Evolutionary conservation across 1,140 invertebrate species (phyloP).

Genomic region (Tetramorium simillimum): DNA sequence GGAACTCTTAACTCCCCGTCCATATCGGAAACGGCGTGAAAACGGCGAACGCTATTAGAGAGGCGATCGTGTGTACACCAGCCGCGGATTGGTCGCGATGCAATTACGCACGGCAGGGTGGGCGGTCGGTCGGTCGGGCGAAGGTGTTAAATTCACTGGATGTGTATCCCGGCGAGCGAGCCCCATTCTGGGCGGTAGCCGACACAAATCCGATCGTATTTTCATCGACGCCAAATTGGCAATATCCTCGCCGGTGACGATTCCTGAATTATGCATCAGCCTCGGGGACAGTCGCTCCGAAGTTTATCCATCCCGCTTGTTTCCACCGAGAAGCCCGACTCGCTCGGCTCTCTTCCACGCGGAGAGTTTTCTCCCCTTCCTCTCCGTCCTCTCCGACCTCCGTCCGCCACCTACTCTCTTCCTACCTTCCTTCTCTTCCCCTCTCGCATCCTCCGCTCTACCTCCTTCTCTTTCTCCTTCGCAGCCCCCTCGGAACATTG

Average conservation of each 20-base stretch:
- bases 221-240: slow-evolving; percentile 86
- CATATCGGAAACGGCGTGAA: slow-evolving; percentile 61
- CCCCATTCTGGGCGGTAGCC: slow-evolving; percentile 72
- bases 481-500: slow-evolving; percentile 73
- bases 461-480: slow-evolving; percentile 32
- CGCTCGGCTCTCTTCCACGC: slow-evolving; percentile 67
- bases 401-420: background rate
- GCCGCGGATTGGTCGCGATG: slow-evolving; percentile 73
- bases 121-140: slow-evolving; percentile 69
- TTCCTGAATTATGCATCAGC: slow-evolving; percentile 86
- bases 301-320: slow-evolving; percentile 85
- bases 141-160: slow-evolving; percentile 84
- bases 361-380: slow-evolving; percentile 66
- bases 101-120: slow-evolving; percentile 73
- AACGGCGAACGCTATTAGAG: slow-evolving; percentile 68
- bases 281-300: slow-evolving; percentile 85
- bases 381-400: slow-evolving; percentile 52
- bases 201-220: slow-evolving; percentile 86
- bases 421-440: background rate
- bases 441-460: slow-evolving; percentile 11
- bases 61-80: slow-evolving; percentile 52
- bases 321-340: slow-evolving; percentile 77
- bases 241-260: slow-evolving; percentile 86
- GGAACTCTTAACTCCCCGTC: slow-evolving; percentile 53
- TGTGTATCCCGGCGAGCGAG: slow-evolving; percentile 67